Percentiles rank a stretch among this genome's conserved stretches.
Evolutionary conservation across 2,113 vertebrate genomes (phyloP).

Genomic region (Lepidothrix coronata): DNA sequence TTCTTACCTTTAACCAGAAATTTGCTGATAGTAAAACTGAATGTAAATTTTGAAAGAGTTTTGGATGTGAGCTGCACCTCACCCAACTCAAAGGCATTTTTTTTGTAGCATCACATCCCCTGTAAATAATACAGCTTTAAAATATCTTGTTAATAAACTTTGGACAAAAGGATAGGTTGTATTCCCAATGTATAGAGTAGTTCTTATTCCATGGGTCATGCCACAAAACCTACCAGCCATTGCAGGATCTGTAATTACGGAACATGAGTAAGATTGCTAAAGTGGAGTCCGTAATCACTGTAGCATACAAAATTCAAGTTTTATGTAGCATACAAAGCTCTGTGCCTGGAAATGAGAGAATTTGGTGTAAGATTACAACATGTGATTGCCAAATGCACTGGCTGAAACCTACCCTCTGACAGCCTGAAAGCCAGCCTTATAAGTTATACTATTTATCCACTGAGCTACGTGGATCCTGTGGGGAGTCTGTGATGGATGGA

Average conservation of each 20-base stretch:
- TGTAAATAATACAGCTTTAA: not conserved
- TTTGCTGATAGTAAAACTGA: not conserved
- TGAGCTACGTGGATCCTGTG: not conserved
- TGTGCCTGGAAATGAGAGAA: not conserved
- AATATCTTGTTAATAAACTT: not conserved
- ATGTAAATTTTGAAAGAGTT: not conserved
- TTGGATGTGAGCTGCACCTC: not conserved
- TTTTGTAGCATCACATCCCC: not conserved
- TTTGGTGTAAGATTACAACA: not conserved
- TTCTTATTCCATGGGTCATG: not conserved
- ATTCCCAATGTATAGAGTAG: not conserved
- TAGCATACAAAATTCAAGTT: not conserved
- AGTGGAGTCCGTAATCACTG: not conserved
- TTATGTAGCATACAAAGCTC: not conserved
- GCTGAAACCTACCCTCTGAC: not conserved
- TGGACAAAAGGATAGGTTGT: not conserved
- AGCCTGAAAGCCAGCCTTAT: not conserved
- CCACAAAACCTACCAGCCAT: not conserved
- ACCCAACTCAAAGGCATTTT: not conserved
- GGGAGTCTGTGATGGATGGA: not conserved
- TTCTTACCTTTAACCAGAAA: not conserved
- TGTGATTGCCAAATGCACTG: not conserved
- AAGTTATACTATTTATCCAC: not conserved
- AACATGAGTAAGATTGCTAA: not conserved
- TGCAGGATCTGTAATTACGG: not conserved